Conservation (phyloP, 2,888 invertebrate genomes). For the Chrysodeixis includens region DNA sequence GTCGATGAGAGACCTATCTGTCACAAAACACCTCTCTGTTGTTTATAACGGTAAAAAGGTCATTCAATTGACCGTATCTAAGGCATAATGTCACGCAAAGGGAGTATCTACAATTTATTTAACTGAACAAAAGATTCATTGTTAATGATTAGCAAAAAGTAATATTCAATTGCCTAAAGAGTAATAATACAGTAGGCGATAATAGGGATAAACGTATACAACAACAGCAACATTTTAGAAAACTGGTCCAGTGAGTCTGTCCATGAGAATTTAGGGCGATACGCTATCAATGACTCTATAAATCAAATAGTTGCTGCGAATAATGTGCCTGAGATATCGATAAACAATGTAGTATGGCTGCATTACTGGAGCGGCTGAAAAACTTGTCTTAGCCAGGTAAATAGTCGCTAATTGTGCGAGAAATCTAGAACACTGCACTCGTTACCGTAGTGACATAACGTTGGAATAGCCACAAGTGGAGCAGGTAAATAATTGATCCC, state of each 20-base stretch:
- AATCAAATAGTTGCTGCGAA: conserved; percentile 63
- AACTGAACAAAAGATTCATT: conserved; percentile 22
- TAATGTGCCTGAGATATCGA: conserved; percentile 61
- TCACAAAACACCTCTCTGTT: conserved; percentile 25
- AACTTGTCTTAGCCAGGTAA: conserved; percentile 58
- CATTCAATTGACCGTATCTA: conserved; percentile 12
- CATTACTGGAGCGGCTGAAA: conserved; percentile 61
- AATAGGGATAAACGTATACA: conserved; percentile 33
- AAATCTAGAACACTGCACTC: conserved; percentile 72
- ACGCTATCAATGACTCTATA: conserved; percentile 68
- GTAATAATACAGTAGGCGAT: neutral
- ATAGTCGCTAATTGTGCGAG: conserved; percentile 71
- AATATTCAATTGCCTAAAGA: conserved; percentile 6
- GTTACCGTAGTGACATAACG: conserved; percentile 72
- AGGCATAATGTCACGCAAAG: conserved; percentile 16
- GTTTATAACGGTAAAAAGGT: conserved; percentile 40
- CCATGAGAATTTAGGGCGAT: conserved; percentile 71
- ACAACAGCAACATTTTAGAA: conserved; percentile 57
- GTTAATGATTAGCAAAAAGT: conserved; percentile 18
- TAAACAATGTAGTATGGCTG: conserved; percentile 55
- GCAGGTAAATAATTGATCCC: conserved; percentile 82
- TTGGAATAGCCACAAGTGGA: conserved; percentile 68
- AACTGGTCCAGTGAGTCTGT: conserved; percentile 71
- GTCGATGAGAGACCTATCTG: conserved; percentile 25
- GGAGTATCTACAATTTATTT: conserved; percentile 3